Evolutionary conservation across 2,797 vertebrate species (phyloP).

Genomic region (Sus cebifrons): DNA sequence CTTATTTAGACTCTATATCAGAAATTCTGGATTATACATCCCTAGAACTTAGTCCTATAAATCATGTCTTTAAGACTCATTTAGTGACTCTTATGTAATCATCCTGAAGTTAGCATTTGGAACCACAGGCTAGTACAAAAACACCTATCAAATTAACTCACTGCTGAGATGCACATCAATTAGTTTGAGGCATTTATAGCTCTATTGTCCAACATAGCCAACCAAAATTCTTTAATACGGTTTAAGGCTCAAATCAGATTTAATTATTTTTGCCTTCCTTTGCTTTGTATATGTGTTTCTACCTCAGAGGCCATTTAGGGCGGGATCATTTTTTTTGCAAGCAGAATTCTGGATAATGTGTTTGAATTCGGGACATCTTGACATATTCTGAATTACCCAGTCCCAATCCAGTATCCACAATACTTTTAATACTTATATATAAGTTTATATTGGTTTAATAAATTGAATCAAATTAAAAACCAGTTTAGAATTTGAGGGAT

Average conservation of each 20-base stretch:
- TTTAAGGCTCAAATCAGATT: background rate
- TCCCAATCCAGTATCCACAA: background rate
- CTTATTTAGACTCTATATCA: background rate
- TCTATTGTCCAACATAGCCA: background rate
- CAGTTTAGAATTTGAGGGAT: conserved; percentile 13
- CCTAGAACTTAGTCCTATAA: background rate
- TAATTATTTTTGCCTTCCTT: conserved; percentile 14
- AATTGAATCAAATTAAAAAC: background rate
- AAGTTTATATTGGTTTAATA: background rate
- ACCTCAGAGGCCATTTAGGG: background rate
- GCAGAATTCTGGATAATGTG: background rate
- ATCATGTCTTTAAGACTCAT: background rate
- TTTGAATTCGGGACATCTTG: background rate
- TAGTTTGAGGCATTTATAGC: background rate
- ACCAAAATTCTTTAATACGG: background rate
- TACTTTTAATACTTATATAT: background rate
- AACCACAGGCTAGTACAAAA: background rate
- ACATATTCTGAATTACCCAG: background rate
- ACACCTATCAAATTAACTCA: background rate
- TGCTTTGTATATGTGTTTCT: background rate
- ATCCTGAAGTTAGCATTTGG: background rate
- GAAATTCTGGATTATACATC: background rate
- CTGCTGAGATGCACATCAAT: background rate
- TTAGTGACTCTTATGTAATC: background rate
- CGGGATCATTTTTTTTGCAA: background rate